Conservation (phyloP, 2,113 vertebrate genomes). For the Galbula dea region DNA sequence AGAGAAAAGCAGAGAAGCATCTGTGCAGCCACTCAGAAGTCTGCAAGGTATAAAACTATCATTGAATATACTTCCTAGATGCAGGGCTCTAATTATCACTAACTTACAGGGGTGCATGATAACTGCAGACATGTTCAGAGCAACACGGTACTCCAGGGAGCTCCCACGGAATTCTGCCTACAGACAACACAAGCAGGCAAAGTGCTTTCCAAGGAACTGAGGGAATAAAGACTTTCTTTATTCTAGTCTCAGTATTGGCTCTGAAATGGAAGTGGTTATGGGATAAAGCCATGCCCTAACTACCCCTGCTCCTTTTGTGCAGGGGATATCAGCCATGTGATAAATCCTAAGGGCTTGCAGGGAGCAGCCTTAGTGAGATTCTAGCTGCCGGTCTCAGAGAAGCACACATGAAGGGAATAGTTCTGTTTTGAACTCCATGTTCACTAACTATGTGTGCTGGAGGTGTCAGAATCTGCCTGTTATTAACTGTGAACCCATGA, state of each 20-base stretch:
- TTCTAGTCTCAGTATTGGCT: neutral
- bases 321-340: accelerated
- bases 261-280: neutral
- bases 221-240: neutral
- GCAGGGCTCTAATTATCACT: neutral
- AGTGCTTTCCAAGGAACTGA: neutral
- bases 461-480: neutral
- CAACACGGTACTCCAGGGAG: neutral
- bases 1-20: neutral
- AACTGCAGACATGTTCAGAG: neutral
- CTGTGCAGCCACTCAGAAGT: neutral
- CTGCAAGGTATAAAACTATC: neutral
- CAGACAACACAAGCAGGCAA: neutral
- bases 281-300: neutral
- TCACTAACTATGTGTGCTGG: neutral
- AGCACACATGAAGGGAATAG: neutral
- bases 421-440: neutral
- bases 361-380: neutral
- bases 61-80: neutral
- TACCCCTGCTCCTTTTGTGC: neutral
- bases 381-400: neutral
- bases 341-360: neutral
- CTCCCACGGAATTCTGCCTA: neutral
- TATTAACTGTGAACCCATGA: neutral
- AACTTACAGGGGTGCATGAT: neutral